Evolutionary conservation across 2,113 vertebrate species (phyloP).

Genomic region (Limnothrissa miodon): DNA sequence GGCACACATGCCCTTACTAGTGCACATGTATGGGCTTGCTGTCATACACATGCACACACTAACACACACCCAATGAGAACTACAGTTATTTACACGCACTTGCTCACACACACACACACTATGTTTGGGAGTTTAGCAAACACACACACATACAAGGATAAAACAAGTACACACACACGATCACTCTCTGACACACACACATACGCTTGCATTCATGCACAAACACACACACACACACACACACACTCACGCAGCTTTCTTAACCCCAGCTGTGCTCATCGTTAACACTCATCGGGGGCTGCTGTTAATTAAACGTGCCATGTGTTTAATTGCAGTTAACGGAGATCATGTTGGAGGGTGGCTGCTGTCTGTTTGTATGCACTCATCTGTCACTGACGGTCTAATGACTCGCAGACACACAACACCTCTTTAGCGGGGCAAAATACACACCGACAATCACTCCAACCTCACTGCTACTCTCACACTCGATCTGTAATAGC

Average conservation of each 20-base stretch:
- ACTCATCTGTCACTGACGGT: slow-evolving; percentile 43
- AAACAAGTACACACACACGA: not conserved
- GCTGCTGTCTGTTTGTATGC: slow-evolving; percentile 39
- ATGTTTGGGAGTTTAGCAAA: not conserved
- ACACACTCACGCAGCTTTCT: not conserved
- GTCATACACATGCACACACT: not conserved
- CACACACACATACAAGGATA: not conserved
- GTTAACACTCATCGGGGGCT: slow-evolving; percentile 41
- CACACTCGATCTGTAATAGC: not conserved
- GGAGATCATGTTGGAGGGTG: slow-evolving; percentile 40
- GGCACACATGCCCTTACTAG: not conserved
- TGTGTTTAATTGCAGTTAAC: slow-evolving; percentile 49
- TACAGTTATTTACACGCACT: not conserved
- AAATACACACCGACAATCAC: not conserved
- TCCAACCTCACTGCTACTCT: not conserved
- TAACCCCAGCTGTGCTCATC: slow-evolving; percentile 37
- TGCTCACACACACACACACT: not conserved
- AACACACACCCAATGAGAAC: not conserved
- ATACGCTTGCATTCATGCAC: slow-evolving; percentile 27
- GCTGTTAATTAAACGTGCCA: slow-evolving; percentile 43
- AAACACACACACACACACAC: slow-evolving; percentile 5
- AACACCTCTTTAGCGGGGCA: not conserved
- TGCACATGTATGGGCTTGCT: no score
- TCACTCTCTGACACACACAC: slow-evolving; percentile 19
- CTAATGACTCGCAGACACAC: slow-evolving; percentile 17